Conservation (phyloP, 2,888 invertebrate genomes). For the Lithosia quadra region DNA sequence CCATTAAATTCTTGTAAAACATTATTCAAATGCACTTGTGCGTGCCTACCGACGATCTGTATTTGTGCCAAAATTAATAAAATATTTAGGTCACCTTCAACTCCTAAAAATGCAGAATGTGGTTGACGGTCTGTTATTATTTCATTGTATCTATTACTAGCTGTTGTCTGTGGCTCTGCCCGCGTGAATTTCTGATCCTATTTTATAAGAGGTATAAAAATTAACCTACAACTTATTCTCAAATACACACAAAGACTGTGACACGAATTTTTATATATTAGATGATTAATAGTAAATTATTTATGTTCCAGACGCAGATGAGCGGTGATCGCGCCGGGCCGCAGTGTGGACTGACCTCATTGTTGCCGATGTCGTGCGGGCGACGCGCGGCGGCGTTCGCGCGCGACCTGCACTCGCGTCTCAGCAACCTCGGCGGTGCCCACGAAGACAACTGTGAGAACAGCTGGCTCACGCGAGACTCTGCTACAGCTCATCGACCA, state of each 20-base stretch:
- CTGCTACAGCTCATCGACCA: slow-evolving; percentile 56
- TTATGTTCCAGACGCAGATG: slow-evolving; percentile 84
- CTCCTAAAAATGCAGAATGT: slow-evolving; percentile 33
- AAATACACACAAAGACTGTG: too few species aligned
- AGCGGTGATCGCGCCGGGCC: slow-evolving; percentile 84
- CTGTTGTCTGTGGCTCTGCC: too few species aligned
- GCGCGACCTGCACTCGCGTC: slow-evolving; percentile 90
- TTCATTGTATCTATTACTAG: too few species aligned
- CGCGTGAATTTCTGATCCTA: too few species aligned
- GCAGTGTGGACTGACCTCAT: slow-evolving; percentile 90
- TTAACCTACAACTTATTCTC: too few species aligned
- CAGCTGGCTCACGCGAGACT: slow-evolving; percentile 76
- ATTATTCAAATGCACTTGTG: slow-evolving; percentile 29
- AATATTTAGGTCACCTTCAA: slow-evolving; percentile 48
- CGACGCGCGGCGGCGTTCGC: slow-evolving; percentile 94
- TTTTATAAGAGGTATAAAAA: too few species aligned
- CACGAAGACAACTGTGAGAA: slow-evolving; percentile 78
- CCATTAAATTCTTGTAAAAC: background rate
- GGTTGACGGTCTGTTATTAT: background rate
- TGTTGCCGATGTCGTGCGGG: slow-evolving; percentile 92
- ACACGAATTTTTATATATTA: background rate
- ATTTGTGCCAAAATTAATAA: slow-evolving; percentile 47
- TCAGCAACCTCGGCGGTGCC: slow-evolving; percentile 90
- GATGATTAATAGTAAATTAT: slow-evolving; percentile 10
- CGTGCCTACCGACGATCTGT: slow-evolving; percentile 29